Conservation (phyloP, 2,888 invertebrate genomes). For the Julus scanicus region DNA sequence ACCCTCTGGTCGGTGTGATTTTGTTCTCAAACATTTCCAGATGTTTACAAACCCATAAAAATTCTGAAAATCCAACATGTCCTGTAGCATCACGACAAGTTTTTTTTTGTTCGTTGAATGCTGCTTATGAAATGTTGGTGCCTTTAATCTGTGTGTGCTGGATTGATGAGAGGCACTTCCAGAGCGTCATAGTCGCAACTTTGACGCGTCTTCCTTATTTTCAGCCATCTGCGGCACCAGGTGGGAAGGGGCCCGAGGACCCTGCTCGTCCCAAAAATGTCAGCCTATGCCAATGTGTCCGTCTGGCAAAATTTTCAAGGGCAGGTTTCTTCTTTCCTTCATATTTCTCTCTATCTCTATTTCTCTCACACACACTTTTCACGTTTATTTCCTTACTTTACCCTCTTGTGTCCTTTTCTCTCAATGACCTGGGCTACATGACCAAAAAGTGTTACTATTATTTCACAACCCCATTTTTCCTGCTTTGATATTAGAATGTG, state of each 20-base stretch:
- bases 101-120: no score
- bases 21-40: no score
- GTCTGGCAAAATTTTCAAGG: slow-evolving; percentile 48
- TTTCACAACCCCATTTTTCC: neutral
- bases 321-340: slow-evolving; percentile 39
- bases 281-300: slow-evolving; percentile 41
- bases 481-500: neutral
- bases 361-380: neutral
- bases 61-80: no score
- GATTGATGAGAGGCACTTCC: neutral
- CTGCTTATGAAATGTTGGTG: neutral
- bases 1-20: no score
- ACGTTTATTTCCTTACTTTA: slow-evolving; percentile 5
- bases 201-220: slow-evolving; percentile 33
- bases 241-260: slow-evolving; percentile 49
- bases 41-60: no score
- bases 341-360: slow-evolving; percentile 7
- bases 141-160: neutral
- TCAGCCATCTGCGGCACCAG: slow-evolving; percentile 40
- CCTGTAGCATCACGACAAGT: no score
- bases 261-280: slow-evolving; percentile 51
- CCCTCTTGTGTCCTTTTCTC: neutral
- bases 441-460: neutral
- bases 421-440: neutral
- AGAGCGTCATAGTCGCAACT: neutral